Percentiles rank a stretch among this genome's conserved stretches.
Conservation (phyloP, 2,797 vertebrate species). For the Serranus cabrilla region DNA sequence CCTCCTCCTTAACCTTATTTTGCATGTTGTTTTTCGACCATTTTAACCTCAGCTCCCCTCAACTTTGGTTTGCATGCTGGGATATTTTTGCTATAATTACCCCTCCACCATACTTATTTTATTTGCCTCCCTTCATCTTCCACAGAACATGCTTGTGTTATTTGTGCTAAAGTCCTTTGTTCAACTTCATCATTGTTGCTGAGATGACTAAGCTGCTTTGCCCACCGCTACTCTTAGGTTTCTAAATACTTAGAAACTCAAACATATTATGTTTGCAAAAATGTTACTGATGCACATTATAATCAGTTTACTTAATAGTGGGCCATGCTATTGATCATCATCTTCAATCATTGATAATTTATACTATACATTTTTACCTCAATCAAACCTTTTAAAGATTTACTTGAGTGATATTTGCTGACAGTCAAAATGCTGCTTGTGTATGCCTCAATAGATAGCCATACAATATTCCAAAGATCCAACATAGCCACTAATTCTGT, state of each 20-base stretch:
- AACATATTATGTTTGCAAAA: not conserved
- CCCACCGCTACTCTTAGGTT: not conserved
- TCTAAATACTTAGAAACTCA: not conserved
- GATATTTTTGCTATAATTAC: slow-evolving; percentile 14
- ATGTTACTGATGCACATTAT: not conserved
- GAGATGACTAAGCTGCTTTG: slow-evolving; percentile 15
- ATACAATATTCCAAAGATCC: not conserved
- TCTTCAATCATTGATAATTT: not conserved
- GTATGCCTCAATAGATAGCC: not conserved
- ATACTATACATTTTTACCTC: not conserved
- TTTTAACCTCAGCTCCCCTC: not conserved
- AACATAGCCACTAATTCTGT: not conserved
- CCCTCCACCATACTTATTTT: slow-evolving; percentile 10
- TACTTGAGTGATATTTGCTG: not conserved
- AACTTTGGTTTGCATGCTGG: not conserved
- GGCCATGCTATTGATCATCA: not conserved
- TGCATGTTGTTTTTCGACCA: not conserved
- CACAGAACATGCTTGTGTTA: slow-evolving; percentile 21
- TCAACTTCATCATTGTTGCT: slow-evolving; percentile 9
- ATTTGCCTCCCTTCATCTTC: slow-evolving; percentile 28
- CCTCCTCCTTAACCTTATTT: not conserved
- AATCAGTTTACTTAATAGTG: not conserved
- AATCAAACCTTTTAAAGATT: not conserved
- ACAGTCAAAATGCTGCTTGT: not conserved
- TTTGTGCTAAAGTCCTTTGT: slow-evolving; percentile 28